Percentiles rank a stretch among this genome's conserved stretches.
Conservation (phyloP, 2,888 invertebrate genomes). For the Salticus scenicus region DNA sequence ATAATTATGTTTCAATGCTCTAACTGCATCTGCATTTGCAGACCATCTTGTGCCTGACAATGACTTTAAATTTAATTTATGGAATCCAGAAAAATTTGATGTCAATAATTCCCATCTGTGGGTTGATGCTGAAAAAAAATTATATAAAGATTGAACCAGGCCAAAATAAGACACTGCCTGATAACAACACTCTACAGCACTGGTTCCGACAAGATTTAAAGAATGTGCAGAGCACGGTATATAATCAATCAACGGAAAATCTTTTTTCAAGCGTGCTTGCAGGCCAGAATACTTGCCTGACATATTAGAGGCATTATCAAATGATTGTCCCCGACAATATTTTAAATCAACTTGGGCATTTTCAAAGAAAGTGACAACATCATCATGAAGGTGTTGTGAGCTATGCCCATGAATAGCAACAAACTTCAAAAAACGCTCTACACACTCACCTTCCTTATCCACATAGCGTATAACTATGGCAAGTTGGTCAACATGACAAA, state of each 20-base stretch:
- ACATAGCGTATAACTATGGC: background rate
- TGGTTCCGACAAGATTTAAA: background rate
- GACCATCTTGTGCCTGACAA: constrained; percentile 6
- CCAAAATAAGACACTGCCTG: background rate
- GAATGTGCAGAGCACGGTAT: background rate
- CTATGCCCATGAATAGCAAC: background rate
- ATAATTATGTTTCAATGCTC: background rate
- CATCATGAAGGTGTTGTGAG: background rate
- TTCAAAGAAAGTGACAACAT: background rate
- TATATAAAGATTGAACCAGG: background rate
- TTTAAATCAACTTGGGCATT: background rate
- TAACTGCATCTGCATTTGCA: background rate
- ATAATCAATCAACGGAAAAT: background rate
- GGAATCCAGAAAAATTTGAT: background rate
- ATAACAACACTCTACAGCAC: too few relatives aligned
- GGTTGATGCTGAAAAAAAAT: background rate
- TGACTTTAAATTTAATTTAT: background rate
- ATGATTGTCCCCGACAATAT: background rate
- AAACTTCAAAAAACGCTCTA: background rate
- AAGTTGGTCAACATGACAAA: background rate
- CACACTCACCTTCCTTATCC: background rate
- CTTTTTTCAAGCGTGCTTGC: background rate
- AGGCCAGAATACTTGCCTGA: constrained; percentile 1
- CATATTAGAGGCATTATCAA: constrained; percentile 19
- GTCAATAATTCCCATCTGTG: background rate